These are phyloP conservation scores for Aythya baeri DNA, from an alignment of 2,113 vertebrate species.

Conservation along the genomic window DNA sequence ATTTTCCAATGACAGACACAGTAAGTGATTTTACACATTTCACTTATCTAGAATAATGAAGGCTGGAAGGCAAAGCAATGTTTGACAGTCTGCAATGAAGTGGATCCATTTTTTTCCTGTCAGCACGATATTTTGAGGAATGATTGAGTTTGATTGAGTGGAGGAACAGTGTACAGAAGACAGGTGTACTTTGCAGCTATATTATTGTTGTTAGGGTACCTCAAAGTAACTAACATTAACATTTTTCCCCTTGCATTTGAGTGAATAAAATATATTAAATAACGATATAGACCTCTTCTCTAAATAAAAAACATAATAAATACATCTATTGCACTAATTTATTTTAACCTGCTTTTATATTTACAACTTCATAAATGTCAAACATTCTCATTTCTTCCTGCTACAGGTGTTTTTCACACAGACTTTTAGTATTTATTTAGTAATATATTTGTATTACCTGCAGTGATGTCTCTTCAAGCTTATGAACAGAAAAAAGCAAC, in stretches of 20 bases:
- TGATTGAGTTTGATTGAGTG: neutral
- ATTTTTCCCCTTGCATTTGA: neutral
- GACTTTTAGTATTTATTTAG: neutral
- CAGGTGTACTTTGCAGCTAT: neutral
- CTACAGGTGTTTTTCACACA: neutral
- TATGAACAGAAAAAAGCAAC: neutral
- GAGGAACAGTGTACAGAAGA: neutral
- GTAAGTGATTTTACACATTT: conserved; percentile 22
- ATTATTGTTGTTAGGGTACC: neutral
- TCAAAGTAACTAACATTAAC: neutral
- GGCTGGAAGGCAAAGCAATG: neutral
- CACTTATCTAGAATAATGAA: neutral
- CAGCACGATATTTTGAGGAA: neutral
- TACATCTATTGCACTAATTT: neutral
- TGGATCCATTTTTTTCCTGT: conserved; percentile 35
- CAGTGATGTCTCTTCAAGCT: neutral
- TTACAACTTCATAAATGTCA: neutral
- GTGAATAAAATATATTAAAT: neutral
- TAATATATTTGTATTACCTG: neutral
- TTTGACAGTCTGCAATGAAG: conserved; percentile 31
- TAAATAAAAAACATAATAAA: conserved; percentile 9
- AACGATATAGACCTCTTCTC: neutral
- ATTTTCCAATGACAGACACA: neutral
- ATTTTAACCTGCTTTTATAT: neutral
- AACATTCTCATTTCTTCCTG: neutral